Base-by-base conservation (phyloP, 2,113 vertebrate species). In the Columba janthina region DNA sequence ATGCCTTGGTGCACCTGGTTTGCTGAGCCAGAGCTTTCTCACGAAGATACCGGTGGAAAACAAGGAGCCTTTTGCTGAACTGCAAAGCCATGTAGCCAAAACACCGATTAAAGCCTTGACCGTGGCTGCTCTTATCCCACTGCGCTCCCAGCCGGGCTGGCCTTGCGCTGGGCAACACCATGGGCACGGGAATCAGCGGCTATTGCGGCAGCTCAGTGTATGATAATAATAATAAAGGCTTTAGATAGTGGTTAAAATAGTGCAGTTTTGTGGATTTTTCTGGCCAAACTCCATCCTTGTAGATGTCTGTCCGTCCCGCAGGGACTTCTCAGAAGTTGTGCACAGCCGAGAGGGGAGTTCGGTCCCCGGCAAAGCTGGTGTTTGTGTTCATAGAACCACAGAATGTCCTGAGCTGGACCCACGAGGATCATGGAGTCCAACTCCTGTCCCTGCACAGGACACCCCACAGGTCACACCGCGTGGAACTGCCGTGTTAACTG, bases 311-410 rank as follows among this genome's bases (percentile, higher is more conserved):
- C 8, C 28, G 10, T 58, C 40, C 56, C 0, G 0, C 24, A 11
- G 54, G 22, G 42, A 15, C 25, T 51, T 69, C 58, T 15, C 5
- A 0, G 32, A 72, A n/a, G 8, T 2, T 28, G 34, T 8, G 20
- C 17, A 1, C 7, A 16, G 74, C 57, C 6, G 2, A 2, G 69
- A 46, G 1, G 3, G 13, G 16, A 4, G 46, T 32, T 9, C 22
- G n/a, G 10, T 48, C 46, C 61, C 60, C 40, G 5, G 22, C 32
- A 5, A 1, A 24, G 29, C 25, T 1, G 36, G 1, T 31, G 40
- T 5, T 69, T 4, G 18, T 22, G 15, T 19, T 46, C 44, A 46
- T 46, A 19, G 44, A 19, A 46, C 19, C 44, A 19, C 8, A 46
- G 44, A 46, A 46, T 18, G 8, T 46, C 44, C 44, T 10, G 18